Base-by-base conservation (phyloP, 2,888 invertebrate species). In the Meganola albula region DNA sequence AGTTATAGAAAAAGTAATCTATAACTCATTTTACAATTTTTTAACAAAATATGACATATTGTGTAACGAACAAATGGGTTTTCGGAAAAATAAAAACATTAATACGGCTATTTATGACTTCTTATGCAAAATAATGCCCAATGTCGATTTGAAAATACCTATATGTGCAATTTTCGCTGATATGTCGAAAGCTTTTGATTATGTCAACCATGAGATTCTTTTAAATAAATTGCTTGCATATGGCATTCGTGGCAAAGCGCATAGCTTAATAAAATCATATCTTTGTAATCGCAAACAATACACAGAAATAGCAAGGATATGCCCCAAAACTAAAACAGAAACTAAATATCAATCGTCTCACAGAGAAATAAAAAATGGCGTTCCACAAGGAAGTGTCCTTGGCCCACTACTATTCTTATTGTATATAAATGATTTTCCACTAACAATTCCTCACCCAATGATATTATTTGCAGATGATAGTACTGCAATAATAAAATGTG, bases 1-100 rank as follows among this genome's bases (percentile, higher is more conserved):
- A 5, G 8, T 24, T 13, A 1, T 30, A 24, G 23, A 24, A 10
- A 22, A 10, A 10, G 11, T 4, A 11, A 16, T 24, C 3, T 24
- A 18, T 10, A 5, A 26, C 6, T 26, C 14, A 8, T 8, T 27
- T 25, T 41, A 37, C 4, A 54, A 6, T 8, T 26, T 26, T 9
- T 8, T 26, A 14, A 2, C 26, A 4, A 26, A 16, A 26, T 16
- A 14, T 14, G 10, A 26, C 10, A 26, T 14, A 10, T 16, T 26
- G 6, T 5, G 26, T 27, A n/a, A 10, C 1, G 27, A 27, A 16
- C 27, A 20, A 20, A 31, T 10, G n/a, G 26, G 27, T n/a, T 27
- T 27, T 9, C 1, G 27, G 8, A 27, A 27, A 16, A 20, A 20
- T 20, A 27, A 27, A 20, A 20, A 2, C 4, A 27, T 27, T 8